phyloP scores from a whole-genome alignment of 2,797 vertebrate genomes.

The Sparidentex hasta region DNA sequence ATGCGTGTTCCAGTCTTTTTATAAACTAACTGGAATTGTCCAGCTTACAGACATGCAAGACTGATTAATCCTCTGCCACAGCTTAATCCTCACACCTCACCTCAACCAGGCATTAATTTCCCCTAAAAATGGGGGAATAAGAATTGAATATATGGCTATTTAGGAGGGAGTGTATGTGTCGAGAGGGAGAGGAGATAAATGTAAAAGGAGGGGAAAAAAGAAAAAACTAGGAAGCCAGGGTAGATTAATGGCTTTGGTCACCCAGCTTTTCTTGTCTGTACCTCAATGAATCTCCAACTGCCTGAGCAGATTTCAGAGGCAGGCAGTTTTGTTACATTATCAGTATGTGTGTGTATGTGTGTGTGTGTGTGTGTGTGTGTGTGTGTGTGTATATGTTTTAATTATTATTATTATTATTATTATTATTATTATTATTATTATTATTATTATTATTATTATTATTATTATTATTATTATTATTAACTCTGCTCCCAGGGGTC shows the following conservation, averaged over 20 bases:
- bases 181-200: slow-evolving; percentile 39
- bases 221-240: slow-evolving; percentile 25
- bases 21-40: slow-evolving; percentile 56
- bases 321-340: slow-evolving; percentile 48
- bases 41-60: slow-evolving; percentile 46
- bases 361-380: too few species aligned
- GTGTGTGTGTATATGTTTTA: too few species aligned
- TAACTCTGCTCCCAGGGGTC: slow-evolving; percentile 30
- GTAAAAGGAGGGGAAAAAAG: slow-evolving; percentile 11
- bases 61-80: slow-evolving; percentile 58
- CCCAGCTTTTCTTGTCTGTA: slow-evolving; percentile 54
- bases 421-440: too few species aligned
- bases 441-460: too few species aligned
- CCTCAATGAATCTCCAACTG: slow-evolving; percentile 43
- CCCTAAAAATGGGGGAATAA: slow-evolving; percentile 51
- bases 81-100: slow-evolving; percentile 56
- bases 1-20: slow-evolving; percentile 48
- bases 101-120: slow-evolving; percentile 62
- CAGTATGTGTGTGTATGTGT: too few species aligned
- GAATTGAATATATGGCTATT: slow-evolving; percentile 60
- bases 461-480: too few species aligned
- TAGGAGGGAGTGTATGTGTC: slow-evolving; percentile 45
- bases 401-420: too few species aligned
- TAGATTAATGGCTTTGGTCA: slow-evolving; percentile 66
- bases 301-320: slow-evolving; percentile 46